Percentiles rank a stretch among this genome's conserved stretches.
phyloP scores from a whole-genome alignment of 2,888 invertebrate genomes.

The Orthonychiurus folsomi region DNA sequence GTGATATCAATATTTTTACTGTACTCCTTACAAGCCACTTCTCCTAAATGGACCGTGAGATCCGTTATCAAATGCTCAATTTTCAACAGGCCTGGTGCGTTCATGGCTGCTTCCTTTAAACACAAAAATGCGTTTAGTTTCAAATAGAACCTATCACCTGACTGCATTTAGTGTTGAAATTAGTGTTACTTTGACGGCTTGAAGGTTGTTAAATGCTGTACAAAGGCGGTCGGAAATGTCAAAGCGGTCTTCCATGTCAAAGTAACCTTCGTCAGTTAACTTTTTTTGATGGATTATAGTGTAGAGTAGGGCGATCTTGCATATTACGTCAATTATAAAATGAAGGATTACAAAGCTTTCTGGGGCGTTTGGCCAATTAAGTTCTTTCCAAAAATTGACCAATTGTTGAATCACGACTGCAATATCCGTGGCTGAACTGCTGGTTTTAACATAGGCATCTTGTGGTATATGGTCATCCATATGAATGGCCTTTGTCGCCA shows the following conservation, averaged over 20 bases:
- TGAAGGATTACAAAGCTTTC: constrained; percentile 34
- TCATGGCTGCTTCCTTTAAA: constrained; percentile 23
- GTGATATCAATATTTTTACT: not conserved
- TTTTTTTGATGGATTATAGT: constrained; percentile 31
- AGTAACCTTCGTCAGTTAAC: constrained; percentile 35
- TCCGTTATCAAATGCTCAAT: constrained; percentile 20
- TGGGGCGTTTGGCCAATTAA: constrained; percentile 35
- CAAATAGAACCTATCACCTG: too few species aligned
- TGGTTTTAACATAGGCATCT: constrained; percentile 21
- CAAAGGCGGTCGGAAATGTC: constrained; percentile 37
- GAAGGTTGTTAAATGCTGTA: constrained; percentile 35
- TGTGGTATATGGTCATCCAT: constrained; percentile 24
- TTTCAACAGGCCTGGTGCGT: constrained; percentile 24
- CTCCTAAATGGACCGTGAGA: constrained; percentile 27
- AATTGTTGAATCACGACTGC: constrained; percentile 30
- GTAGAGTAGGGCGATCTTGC: constrained; percentile 31
- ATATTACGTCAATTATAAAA: constrained; percentile 35
- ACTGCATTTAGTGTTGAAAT: too few species aligned
- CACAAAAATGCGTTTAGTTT: too few species aligned
- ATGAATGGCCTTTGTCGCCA: constrained; percentile 30
- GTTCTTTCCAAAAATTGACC: constrained; percentile 30
- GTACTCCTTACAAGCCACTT: not conserved
- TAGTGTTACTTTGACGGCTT: constrained; percentile 31
- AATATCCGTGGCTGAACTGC: constrained; percentile 35
- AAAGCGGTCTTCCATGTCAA: constrained; percentile 32